Evolutionary conservation across 2,888 invertebrate genomes (phyloP).

Genomic region (Exocentrus adspersus): DNA sequence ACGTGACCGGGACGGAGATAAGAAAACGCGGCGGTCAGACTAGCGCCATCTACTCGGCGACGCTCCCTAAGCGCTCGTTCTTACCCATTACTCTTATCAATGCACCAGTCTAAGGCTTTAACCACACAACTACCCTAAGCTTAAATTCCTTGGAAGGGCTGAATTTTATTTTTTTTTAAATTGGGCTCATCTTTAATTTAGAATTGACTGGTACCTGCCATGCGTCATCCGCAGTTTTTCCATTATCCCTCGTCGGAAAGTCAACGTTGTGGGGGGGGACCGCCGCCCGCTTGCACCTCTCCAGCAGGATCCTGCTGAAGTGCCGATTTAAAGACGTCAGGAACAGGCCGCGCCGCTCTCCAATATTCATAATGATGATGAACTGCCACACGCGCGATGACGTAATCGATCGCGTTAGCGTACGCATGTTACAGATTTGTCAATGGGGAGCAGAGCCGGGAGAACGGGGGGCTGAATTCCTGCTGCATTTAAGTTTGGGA

Average conservation of each 20-base stretch:
- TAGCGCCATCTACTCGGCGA: constrained; percentile 12
- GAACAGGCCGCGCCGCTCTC: constrained; percentile 8
- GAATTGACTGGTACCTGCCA: too few relatives aligned
- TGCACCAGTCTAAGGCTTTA: constrained; percentile 9
- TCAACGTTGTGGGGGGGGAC: background rate
- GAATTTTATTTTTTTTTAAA: too few relatives aligned
- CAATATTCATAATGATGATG: constrained; percentile 13
- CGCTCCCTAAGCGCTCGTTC: constrained; percentile 6
- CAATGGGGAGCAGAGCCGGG: background rate
- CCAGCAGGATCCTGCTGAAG: constrained; percentile 14
- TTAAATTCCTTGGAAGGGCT: too few relatives aligned
- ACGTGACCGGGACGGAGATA: constrained; percentile 47
- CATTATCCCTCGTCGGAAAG: constrained; percentile 7
- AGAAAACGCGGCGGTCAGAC: constrained; percentile 31
- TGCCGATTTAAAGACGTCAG: constrained; percentile 13
- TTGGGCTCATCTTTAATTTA: too few relatives aligned
- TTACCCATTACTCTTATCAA: constrained; percentile 20
- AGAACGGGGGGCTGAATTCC: too few relatives aligned
- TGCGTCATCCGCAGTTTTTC: constrained; percentile 12
- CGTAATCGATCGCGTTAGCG: constrained; percentile 4
- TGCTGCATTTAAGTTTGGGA: too few relatives aligned
- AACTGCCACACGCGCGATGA: constrained; percentile 17
- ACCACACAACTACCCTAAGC: background rate
- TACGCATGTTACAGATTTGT: background rate
- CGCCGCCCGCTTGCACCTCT: too few relatives aligned